Base-by-base conservation (phyloP, 2,797 vertebrate species). In the Spondyliosoma cantharus region DNA sequence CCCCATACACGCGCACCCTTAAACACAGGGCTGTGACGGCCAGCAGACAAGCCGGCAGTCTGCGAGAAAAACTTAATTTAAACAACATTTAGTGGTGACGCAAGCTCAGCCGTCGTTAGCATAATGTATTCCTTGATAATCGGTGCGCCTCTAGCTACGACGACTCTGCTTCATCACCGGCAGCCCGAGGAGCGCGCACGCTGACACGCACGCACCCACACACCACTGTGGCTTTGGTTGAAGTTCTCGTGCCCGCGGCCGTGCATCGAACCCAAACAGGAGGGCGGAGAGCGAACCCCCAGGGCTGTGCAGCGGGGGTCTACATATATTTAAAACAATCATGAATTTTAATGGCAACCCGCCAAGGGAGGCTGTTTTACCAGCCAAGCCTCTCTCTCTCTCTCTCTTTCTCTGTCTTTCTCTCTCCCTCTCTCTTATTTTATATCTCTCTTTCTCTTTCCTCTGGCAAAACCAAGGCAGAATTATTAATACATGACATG, bases 281-380 rank as follows among this genome's bases (percentile, higher is more conserved):
- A 82, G 82, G 88, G 87, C 6, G 71, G 86, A 69, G 87, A 77
- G 74, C 76, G 56, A 74, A 76, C 84, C 90, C 88, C 78, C 54
- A 76, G 85, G 87, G 89, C 83, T 73, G 71, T 88, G 82, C 93
- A 91, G 82, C 77, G 82, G 90, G 93, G 87, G 84, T 83, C 80
- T 85, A 91, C 92, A 89, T 90, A 92, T 92, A 95, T 92, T 94
- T 93, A 93, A 94, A 91, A 83, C 82, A 82, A 86, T 89, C 89
- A 93, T 95, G 90, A 92, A 95, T 95, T 95, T 94, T 94, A 90
- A 93, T 86, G 71, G 71, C 17, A 66, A 81, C 83, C 90, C 77
- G 8, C 80, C 49, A 17, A 86, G 86, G 85, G 86, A 83, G 73
- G 58, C 74, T 86, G 74, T 84, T 78, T 83, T 76, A 90, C 71